These are phyloP conservation scores for Dichetophora obliterata DNA, from an alignment of 2,888 invertebrate species.

Conservation along the genomic window DNA sequence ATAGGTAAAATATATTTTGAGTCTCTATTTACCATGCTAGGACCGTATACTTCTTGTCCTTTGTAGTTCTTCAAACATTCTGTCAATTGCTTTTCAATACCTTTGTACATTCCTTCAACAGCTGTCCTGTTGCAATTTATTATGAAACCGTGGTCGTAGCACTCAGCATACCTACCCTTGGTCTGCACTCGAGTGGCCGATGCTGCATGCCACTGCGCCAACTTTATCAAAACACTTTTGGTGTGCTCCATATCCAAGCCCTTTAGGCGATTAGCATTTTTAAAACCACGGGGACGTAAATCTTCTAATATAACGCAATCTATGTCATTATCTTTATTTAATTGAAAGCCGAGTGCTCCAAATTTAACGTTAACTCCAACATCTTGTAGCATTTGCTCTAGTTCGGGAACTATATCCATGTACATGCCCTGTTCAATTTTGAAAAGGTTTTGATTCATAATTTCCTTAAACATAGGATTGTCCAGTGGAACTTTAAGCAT, in stretches of 20 bases:
- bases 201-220: conserved; percentile 64
- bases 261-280: conserved; percentile 54
- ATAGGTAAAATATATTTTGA: background rate
- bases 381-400: conserved; percentile 56
- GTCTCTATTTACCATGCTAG: conserved; percentile 48
- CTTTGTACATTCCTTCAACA: conserved; percentile 40
- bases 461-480: conserved; percentile 39
- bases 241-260: conserved; percentile 60
- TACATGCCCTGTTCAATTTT: conserved; percentile 58
- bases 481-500: conserved; percentile 54
- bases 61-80: conserved; percentile 49
- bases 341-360: conserved; percentile 49
- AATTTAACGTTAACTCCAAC: conserved; percentile 51
- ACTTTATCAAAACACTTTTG: conserved; percentile 56
- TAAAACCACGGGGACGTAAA: conserved; percentile 54
- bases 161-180: conserved; percentile 51
- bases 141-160: conserved; percentile 37
- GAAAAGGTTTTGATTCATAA: conserved; percentile 53
- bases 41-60: conserved; percentile 51
- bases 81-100: conserved; percentile 31
- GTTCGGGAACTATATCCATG: conserved; percentile 53
- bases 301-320: conserved; percentile 58
- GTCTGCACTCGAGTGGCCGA: conserved; percentile 56
- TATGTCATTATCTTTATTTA: conserved; percentile 45
- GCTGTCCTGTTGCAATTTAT: conserved; percentile 38